Evolutionary conservation across 2,888 invertebrate genomes (phyloP), one percentile per base, ranked within the genome.

Genomic region (Scaptomyza cyrtandrae): DNA sequence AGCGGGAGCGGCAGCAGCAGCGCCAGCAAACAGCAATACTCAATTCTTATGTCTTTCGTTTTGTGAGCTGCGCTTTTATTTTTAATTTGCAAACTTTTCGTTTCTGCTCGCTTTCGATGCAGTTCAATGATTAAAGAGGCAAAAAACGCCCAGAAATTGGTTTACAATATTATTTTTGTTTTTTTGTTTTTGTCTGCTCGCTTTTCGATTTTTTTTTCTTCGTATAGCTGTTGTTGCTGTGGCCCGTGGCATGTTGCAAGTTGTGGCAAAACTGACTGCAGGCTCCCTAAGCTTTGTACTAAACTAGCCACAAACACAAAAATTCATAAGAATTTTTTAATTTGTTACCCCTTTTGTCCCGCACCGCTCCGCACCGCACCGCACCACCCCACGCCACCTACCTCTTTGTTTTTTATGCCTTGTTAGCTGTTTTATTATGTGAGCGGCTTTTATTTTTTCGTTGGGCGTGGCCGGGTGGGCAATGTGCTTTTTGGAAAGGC

Each of bases 61-160:
- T 83, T 77, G 37, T 78, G 64, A 55, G 64, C 75, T 67, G 61
- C 50, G 61, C 69, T 78, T 78, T 71, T 81, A 72, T 82, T 83
- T 83, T 88, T 88, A 83, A 83, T 86, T 85, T 88, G 76, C 88
- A 84, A 75, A 78, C 55, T 80, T 80, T 88, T 86, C 69, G 79
- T 79, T 82, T 79, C 63, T 57, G 71, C 65, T 57, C 66, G 63
- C 71, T 80, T 83, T 74, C 88, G 85, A 85, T 85, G 85, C 85
- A 85, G 85, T 85, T 85, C 85, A 88, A 88, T 85, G 85, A 85
- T 85, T 85, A 85, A 85, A 88, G 80, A 88, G 83, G 83, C 86
- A 83, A 86, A 35, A 33, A 78, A 83, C 83, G 88, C 83, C 83
- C 83, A 83, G 88, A 88, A 88, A 88, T 83, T 88, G 88, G 80